These are phyloP conservation scores for Callosobruchus maculatus DNA, from an alignment of 2,888 invertebrate species.

Conservation along the genomic window DNA sequence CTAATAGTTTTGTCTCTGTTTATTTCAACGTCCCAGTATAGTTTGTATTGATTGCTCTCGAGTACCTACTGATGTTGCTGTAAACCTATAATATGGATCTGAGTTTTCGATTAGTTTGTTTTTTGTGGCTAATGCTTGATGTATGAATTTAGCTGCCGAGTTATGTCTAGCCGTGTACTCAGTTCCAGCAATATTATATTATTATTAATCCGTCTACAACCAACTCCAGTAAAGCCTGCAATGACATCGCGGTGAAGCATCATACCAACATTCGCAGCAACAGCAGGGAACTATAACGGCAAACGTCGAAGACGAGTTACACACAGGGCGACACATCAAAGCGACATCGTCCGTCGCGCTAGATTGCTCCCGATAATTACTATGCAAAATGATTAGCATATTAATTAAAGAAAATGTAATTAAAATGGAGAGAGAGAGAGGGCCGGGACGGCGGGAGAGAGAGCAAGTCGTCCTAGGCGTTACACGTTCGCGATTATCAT, in stretches of 20 bases:
- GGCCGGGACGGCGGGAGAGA: background rate
- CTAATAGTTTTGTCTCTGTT: too few species aligned
- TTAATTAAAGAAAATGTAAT: conserved; percentile 56
- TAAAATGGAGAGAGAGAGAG: conserved; percentile 45
- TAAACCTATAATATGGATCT: too few species aligned
- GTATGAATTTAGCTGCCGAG: too few species aligned
- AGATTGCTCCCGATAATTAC: conserved; percentile 54
- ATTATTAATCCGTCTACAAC: too few species aligned
- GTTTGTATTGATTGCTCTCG: too few species aligned
- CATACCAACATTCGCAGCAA: background rate
- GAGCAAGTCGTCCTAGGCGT: background rate
- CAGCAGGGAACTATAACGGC: background rate
- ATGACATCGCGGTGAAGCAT: background rate
- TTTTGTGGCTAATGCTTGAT: too few species aligned
- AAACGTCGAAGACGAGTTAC: background rate
- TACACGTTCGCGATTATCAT: conserved; percentile 42
- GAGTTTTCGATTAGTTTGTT: too few species aligned
- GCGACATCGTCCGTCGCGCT: conserved; percentile 48
- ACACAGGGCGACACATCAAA: conserved; percentile 43
- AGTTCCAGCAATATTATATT: too few species aligned
- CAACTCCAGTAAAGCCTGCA: too few species aligned
- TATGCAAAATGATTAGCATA: conserved; percentile 55
- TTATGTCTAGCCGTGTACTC: too few species aligned
- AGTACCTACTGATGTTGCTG: too few species aligned
- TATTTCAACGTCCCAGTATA: too few species aligned